Conservation (phyloP, 2,888 invertebrate species). For the Andrena marginata region DNA sequence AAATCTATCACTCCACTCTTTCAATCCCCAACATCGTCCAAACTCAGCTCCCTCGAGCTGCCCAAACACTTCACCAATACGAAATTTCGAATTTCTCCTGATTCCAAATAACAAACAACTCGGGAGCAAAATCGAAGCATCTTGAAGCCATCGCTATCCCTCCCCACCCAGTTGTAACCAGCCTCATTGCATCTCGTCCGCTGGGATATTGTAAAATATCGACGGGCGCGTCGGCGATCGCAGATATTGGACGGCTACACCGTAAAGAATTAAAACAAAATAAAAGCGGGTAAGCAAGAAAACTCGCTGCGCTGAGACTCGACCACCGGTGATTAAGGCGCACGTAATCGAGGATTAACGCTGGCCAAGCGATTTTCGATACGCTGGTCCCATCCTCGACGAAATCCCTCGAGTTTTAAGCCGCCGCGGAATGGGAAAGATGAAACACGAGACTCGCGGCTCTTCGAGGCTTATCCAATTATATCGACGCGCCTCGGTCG, state of each 20-base stretch:
- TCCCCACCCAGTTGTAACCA: background rate
- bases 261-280: conserved; percentile 52
- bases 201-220: conserved; percentile 76
- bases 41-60: too few species aligned
- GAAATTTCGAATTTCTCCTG: too few species aligned
- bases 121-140: background rate
- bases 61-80: too few species aligned
- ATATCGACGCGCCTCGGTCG: conserved; percentile 40
- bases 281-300: background rate
- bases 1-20: too few species aligned
- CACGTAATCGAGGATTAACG: conserved; percentile 67
- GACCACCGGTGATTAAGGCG: conserved; percentile 61
- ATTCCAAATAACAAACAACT: too few species aligned
- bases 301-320: background rate
- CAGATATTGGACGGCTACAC: conserved; percentile 75
- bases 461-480: conserved; percentile 57
- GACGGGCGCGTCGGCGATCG: conserved; percentile 71
- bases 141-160: background rate
- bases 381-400: conserved; percentile 1
- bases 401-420: conserved; percentile 63
- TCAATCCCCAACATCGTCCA: too few species aligned
- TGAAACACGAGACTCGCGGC: conserved; percentile 51
- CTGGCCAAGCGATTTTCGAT: conserved; percentile 61
- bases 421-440: conserved; percentile 61
- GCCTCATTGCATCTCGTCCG: conserved; percentile 7